phyloP scores from a whole-genome alignment of 2,888 invertebrate genomes.

The Macrophya alboannulata region DNA sequence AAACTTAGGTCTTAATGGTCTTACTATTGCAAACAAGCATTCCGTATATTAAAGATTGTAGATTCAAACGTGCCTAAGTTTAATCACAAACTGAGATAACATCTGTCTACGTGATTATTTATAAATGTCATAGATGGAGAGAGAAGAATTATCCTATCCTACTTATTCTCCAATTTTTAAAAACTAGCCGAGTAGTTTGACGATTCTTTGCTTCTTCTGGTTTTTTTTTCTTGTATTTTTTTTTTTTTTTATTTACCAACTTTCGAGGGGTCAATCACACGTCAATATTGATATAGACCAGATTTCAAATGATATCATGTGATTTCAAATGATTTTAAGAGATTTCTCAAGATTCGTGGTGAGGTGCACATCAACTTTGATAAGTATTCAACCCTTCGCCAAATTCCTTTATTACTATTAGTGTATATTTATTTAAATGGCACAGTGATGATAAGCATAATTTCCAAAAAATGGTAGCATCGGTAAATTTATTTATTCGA shows the following conservation, averaged over 20 bases:
- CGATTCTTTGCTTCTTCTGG: background rate
- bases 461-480: background rate
- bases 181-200: conserved; percentile 27
- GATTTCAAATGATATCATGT: no score
- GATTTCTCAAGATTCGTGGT: no score
- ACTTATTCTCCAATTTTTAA: conserved; percentile 41
- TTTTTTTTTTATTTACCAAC: background rate
- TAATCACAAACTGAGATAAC: background rate
- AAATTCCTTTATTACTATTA: background rate
- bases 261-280: background rate
- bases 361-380: no score
- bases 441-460: background rate
- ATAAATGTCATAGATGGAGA: conserved; percentile 36
- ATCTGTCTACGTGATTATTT: background rate
- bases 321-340: no score
- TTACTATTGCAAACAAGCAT: background rate
- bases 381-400: no score
- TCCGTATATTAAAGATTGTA: background rate
- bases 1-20: background rate
- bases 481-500: background rate
- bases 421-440: background rate
- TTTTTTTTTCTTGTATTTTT: background rate
- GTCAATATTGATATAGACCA: no score
- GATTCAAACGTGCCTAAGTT: background rate
- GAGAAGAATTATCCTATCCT: conserved; percentile 51